Conservation (phyloP, 1,140 invertebrate genomes). For the Hirudo medicinalis region DNA sequence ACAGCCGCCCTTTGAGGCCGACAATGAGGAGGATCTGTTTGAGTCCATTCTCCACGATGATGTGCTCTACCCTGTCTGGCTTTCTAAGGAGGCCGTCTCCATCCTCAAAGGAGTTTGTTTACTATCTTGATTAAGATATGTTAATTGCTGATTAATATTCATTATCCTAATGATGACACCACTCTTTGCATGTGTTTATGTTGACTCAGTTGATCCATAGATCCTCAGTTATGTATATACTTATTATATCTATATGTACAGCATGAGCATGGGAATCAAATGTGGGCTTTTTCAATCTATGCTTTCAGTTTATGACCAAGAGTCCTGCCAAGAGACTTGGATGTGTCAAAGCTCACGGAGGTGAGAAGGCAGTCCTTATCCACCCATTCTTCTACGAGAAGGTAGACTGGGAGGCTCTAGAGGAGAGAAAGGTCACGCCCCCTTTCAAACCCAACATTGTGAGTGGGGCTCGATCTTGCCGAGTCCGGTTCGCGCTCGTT, state of each 20-base stretch:
- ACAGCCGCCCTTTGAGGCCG: constrained; percentile 96
- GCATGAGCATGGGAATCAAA: no score
- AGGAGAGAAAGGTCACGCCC: constrained; percentile 75
- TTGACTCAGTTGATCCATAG: no score
- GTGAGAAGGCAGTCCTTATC: constrained; percentile 68
- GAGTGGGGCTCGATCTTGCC: constrained; percentile 43
- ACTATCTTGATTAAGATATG: no score
- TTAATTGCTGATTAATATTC: no score
- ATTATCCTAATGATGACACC: no score
- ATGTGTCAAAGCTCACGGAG: constrained; percentile 60
- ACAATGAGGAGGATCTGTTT: constrained; percentile 97
- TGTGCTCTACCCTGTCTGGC: constrained; percentile 93
- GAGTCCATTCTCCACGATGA: constrained; percentile 96
- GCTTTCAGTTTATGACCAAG: constrained; percentile 85
- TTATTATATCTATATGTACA: no score
- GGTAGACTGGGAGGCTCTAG: constrained; percentile 88
- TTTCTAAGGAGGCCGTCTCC: constrained; percentile 86
- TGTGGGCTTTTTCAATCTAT: neutral
- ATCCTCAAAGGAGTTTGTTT: constrained; percentile 72
- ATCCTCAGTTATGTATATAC: no score
- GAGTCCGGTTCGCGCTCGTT: no score
- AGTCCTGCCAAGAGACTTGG: constrained; percentile 85
- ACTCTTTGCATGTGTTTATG: no score
- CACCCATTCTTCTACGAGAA: constrained; percentile 88
- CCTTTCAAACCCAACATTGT: constrained; percentile 97